A percentile compares a stretch with the other conserved stretches of the same genome.
Evolutionary conservation across 2,113 vertebrate species (phyloP).

Genomic region (Ailuropoda melanoleuca): DNA sequence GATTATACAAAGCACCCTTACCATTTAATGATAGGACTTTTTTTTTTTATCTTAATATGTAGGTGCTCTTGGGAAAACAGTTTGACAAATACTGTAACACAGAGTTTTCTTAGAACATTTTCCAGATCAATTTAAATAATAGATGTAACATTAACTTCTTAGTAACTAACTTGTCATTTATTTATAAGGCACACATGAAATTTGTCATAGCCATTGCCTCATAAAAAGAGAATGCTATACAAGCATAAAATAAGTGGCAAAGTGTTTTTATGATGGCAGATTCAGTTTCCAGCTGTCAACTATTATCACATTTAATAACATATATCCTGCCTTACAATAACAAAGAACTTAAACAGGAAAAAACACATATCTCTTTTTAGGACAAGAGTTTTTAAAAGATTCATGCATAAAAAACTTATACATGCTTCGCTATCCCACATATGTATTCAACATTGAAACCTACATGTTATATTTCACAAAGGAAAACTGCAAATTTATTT

Average conservation of each 20-base stretch:
- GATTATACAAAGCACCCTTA: neutral
- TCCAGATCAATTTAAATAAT: slow-evolving; percentile 25
- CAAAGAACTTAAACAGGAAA: neutral
- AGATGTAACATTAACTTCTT: slow-evolving; percentile 15
- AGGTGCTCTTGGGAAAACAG: neutral
- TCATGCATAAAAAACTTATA: neutral
- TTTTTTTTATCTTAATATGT: neutral
- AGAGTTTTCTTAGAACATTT: neutral
- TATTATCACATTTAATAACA: neutral
- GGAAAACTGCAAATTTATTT: neutral
- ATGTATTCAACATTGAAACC: neutral
- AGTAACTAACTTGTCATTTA: neutral
- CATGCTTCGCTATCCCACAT: neutral
- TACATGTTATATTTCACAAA: neutral
- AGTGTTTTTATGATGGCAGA: neutral
- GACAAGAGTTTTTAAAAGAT: neutral
- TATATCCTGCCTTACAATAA: neutral
- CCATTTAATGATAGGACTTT: neutral
- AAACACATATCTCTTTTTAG: neutral
- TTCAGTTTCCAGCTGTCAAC: neutral
- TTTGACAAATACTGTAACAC: neutral
- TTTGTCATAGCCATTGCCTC: neutral
- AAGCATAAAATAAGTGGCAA: neutral
- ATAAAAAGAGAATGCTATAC: neutral
- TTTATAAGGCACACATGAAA: neutral